Evolutionary conservation across 2,797 vertebrate species (phyloP), one percentile per base, ranked within the genome.

Genomic region (Vultur gryphus): DNA sequence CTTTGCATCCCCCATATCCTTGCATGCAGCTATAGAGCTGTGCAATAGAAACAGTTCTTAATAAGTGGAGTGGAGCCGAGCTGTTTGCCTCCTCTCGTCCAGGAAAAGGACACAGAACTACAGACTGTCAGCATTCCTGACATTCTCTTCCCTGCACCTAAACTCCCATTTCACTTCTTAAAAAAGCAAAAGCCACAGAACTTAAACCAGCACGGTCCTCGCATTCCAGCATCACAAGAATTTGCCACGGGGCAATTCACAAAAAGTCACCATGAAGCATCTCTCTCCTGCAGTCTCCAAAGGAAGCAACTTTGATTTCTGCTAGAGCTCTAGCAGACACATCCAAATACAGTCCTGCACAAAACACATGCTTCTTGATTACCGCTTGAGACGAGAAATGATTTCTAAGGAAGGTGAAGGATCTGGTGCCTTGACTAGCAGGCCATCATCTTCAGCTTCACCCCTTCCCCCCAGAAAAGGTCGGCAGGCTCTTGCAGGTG

Each of bases 101-200:
- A 92, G 48, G 59, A 93, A 90, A 92, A 95, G 10, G 79, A 92
- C 69, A 65, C 49, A 62, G 31, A 93, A 85, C 92, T 90, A 88
- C 86, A 95, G 89, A 90, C 46, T 89, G 76, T 58, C 90, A 43
- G 39, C 97, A 97, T 97, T 98, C 98, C 90, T 96, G 46, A 86
- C 95, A 97, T 98, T 97, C 96, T 92, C 94, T 73, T 83, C 67
- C 14, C 44, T 85, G 58, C 39, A 96, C 84, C 89, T 89, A 72
- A 95, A 94, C 55, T 89, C 75, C n/a, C 43, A 48, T 65, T 93
- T 70, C 44, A 49, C 70, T 84, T 57, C 65, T 89, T 51, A 49
- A 75, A 78, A 70, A 83, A 84, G 41, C 4, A 3, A 87, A 95
- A 93, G 62, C 75, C 81, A n/a, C 35, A 64, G 51, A 66, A 86